phyloP scores from a whole-genome alignment of 2,797 vertebrate species.

The Gymnocypris eckloni region DNA sequence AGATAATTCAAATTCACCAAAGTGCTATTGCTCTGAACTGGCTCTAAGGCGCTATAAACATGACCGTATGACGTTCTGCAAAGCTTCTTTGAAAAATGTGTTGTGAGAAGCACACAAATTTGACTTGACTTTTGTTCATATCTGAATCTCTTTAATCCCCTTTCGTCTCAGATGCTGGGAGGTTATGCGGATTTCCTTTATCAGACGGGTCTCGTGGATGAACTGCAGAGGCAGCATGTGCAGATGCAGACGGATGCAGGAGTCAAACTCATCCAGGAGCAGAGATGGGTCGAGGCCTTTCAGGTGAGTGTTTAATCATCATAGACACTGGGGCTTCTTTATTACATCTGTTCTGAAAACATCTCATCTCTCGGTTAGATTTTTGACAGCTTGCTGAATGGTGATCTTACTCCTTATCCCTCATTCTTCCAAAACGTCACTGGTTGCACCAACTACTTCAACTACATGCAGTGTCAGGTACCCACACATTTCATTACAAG shows the following conservation, averaged over 20 bases:
- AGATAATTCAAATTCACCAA: neutral
- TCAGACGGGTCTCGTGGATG: slow-evolving; percentile 76
- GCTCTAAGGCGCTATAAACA: neutral
- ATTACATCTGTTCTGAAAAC: neutral
- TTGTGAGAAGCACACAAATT: neutral
- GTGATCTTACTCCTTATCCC: slow-evolving; percentile 74
- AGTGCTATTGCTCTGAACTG: neutral
- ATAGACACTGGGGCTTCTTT: too few species aligned
- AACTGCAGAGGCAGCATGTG: slow-evolving; percentile 74
- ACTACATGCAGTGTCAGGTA: slow-evolving; percentile 83
- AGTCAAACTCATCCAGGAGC: slow-evolving; percentile 77
- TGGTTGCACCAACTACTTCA: slow-evolving; percentile 85
- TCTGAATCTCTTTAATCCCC: neutral
- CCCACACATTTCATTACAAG: too few species aligned
- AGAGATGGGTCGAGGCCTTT: slow-evolving; percentile 84
- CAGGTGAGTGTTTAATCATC: slow-evolving; percentile 68
- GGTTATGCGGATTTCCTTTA: slow-evolving; percentile 82
- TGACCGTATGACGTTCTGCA: neutral
- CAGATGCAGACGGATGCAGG: slow-evolving; percentile 75
- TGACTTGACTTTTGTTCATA: neutral
- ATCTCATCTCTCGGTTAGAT: slow-evolving; percentile 70
- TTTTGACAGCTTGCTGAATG: slow-evolving; percentile 82
- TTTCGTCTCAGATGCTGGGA: slow-evolving; percentile 74
- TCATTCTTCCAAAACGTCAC: slow-evolving; percentile 85
- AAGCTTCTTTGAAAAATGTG: neutral